Evolutionary conservation across 2,888 invertebrate species (phyloP).

Genomic region (Lissonota sp.): DNA sequence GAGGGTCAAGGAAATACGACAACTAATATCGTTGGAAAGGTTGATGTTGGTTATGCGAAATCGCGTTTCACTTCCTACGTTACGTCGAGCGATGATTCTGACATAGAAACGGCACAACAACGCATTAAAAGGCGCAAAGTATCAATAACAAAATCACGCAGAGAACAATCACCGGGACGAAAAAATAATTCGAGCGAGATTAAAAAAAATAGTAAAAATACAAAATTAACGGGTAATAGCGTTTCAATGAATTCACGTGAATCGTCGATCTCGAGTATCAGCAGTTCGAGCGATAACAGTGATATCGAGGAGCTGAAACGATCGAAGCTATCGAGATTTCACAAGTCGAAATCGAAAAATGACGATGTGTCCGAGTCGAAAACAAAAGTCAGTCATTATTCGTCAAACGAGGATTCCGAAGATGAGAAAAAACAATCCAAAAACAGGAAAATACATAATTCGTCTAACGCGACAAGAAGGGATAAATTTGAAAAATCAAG

Average conservation of each 20-base stretch:
- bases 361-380: background rate
- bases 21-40: too few species aligned
- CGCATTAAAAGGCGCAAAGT: background rate
- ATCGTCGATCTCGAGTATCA: background rate
- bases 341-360: background rate
- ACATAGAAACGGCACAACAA: background rate
- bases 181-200: background rate
- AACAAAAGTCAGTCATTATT: background rate
- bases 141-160: background rate
- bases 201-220: background rate
- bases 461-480: background rate
- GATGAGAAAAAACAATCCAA: background rate
- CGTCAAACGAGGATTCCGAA: background rate
- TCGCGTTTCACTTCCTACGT: background rate
- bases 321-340: background rate
- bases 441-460: background rate
- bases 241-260: background rate
- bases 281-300: constrained; percentile 24
- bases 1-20: background rate
- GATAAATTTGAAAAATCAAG: background rate
- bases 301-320: background rate
- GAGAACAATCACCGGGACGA: background rate
- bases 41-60: too few species aligned
- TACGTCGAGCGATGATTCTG: constrained; percentile 20
- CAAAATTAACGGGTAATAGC: background rate